A percentile compares a stretch with the other conserved stretches of the same genome.
Conservation (phyloP, 2,113 vertebrate species). For the Rhodinocichla rosea region DNA sequence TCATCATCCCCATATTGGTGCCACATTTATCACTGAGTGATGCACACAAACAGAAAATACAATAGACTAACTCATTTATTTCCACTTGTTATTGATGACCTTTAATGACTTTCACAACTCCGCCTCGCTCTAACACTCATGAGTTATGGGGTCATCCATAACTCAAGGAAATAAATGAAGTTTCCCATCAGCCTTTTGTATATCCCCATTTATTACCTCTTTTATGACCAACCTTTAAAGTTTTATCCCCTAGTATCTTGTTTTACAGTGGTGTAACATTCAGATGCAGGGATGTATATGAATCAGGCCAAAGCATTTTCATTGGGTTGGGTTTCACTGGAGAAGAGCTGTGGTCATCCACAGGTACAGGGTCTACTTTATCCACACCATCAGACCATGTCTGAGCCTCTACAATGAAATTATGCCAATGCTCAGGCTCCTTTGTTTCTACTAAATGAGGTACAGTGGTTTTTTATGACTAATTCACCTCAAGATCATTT, state of each 20-base stretch:
- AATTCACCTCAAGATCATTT: background rate
- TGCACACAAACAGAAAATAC: background rate
- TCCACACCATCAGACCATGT: background rate
- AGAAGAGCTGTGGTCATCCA: background rate
- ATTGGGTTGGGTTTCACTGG: background rate
- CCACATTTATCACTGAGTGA: background rate
- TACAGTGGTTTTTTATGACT: background rate
- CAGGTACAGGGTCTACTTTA: background rate
- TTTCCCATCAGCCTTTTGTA: constrained; percentile 43
- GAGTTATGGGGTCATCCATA: constrained; percentile 37
- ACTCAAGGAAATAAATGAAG: constrained; percentile 54
- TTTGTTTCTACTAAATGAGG: background rate
- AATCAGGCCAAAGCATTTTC: background rate
- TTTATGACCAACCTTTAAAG: constrained; percentile 56
- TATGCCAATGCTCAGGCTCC: background rate
- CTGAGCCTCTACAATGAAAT: background rate
- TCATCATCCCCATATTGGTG: background rate
- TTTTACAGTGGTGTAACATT: constrained; percentile 14
- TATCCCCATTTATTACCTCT: constrained; percentile 46
- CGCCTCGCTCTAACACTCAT: background rate
- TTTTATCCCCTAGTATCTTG: constrained; percentile 46
- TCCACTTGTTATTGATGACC: constrained; percentile 45
- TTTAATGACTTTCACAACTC: constrained; percentile 44
- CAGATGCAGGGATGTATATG: background rate
- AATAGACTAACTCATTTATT: constrained; percentile 12